Conservation (phyloP, 2,113 vertebrate species). For the Oncorhynchus gorbuscha region DNA sequence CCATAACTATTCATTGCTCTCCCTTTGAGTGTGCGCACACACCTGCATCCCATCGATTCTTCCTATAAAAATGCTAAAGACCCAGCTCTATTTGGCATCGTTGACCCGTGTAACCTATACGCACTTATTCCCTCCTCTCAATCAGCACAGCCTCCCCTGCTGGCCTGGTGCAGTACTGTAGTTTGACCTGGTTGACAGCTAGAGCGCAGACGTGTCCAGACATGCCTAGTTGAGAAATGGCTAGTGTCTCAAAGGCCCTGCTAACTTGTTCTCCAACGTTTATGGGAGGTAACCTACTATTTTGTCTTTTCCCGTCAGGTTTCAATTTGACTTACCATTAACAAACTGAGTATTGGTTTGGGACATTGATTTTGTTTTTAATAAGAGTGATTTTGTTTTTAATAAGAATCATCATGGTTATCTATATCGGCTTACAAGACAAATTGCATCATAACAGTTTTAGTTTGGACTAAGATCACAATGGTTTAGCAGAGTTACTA, state of each 20-base stretch:
- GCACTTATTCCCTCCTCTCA: background rate
- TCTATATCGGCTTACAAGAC: too few relatives aligned
- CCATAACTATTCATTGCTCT: background rate
- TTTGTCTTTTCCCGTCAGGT: background rate
- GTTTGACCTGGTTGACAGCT: background rate
- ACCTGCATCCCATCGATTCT: background rate
- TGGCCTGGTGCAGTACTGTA: too few relatives aligned
- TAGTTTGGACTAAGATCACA: too few relatives aligned
- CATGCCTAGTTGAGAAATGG: background rate
- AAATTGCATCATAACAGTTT: too few relatives aligned
- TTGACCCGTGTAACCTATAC: background rate
- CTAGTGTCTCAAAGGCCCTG: background rate
- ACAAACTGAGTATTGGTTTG: too few relatives aligned
- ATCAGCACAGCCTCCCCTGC: too few relatives aligned
- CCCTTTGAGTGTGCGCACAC: background rate
- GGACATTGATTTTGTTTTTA: too few relatives aligned
- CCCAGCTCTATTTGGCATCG: background rate
- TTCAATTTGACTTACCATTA: background rate
- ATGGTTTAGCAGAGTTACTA: too few relatives aligned
- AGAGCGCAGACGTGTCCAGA: background rate
- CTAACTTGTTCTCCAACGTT: background rate
- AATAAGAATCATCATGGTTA: too few relatives aligned
- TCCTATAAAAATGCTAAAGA: background rate
- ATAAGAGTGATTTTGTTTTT: too few relatives aligned
- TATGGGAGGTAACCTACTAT: background rate